These are phyloP conservation scores for Heliconius melpomene DNA, from an alignment of 1,140 invertebrate species.

Conservation along the genomic window DNA sequence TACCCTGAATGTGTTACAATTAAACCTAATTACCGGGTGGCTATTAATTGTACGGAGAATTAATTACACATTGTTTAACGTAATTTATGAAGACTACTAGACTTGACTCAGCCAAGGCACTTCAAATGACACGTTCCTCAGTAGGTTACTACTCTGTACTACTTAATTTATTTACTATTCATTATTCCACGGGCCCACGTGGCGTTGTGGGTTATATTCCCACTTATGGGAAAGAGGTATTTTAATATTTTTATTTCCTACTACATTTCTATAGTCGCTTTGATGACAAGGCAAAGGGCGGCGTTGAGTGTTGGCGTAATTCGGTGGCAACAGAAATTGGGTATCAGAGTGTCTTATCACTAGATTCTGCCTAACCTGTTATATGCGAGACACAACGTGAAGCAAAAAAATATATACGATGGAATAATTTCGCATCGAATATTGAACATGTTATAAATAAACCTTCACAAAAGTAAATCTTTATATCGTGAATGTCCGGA, in stretches of 20 bases:
- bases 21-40: conserved; percentile 42
- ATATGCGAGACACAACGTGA: too few species aligned
- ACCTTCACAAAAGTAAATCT: not conserved
- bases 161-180: not conserved
- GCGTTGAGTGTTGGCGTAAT: too few species aligned
- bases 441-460: not conserved
- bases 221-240: too few species aligned
- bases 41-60: conserved; percentile 38
- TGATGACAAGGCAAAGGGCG: too few species aligned
- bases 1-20: conserved; percentile 41
- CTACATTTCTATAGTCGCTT: too few species aligned
- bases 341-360: too few species aligned
- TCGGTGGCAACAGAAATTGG: too few species aligned
- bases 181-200: not conserved
- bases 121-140: not conserved
- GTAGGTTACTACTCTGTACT: not conserved
- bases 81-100: conserved; percentile 24
- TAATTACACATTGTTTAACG: conserved; percentile 33
- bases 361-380: too few species aligned
- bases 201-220: too few species aligned
- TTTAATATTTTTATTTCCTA: too few species aligned
- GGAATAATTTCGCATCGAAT: not conserved
- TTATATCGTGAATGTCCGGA: not conserved
- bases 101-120: not conserved
- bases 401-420: not conserved